phyloP scores from a whole-genome alignment of 2,113 vertebrate genomes.

The Oxyruncus cristatus region DNA sequence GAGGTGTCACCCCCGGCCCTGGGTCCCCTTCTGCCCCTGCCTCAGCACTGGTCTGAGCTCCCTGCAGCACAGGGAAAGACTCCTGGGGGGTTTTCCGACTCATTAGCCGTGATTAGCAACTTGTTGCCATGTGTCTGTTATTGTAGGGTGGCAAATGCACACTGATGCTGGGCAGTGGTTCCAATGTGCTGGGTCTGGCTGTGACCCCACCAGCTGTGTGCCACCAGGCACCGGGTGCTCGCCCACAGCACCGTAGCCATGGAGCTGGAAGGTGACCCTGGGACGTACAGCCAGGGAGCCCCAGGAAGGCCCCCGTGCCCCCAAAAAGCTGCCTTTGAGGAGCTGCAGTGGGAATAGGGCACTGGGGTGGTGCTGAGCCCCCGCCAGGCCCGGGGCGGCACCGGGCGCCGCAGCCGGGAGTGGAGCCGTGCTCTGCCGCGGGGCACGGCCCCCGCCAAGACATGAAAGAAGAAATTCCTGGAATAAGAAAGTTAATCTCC shows the following conservation, averaged over 20 bases:
- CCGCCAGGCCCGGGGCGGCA: not conserved
- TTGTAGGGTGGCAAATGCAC: not conserved
- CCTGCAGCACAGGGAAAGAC: not conserved
- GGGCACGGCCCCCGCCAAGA: constrained; percentile 25
- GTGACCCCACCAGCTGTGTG: not conserved
- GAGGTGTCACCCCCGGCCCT: fast-evolving
- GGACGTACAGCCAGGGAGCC: not conserved
- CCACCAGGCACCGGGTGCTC: fast-evolving
- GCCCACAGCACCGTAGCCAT: fast-evolving
- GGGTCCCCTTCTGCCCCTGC: not conserved
- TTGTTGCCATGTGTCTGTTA: not conserved
- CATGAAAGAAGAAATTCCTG: constrained; percentile 62
- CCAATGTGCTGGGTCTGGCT: not conserved
- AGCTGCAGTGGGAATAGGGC: fast-evolving
- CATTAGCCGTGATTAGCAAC: not conserved
- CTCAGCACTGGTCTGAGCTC: not conserved
- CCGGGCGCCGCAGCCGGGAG: not conserved
- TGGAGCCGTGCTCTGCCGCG: not conserved
- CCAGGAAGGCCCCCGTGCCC: fast-evolving
- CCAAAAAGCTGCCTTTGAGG: not conserved
- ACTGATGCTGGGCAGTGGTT: not conserved
- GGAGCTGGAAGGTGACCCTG: not conserved
- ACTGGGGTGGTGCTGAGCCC: not conserved
- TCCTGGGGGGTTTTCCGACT: not conserved
- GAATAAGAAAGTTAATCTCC: constrained; percentile 61